phyloP scores from a whole-genome alignment of 2,888 invertebrate genomes.

The Isoperla grammatica region DNA sequence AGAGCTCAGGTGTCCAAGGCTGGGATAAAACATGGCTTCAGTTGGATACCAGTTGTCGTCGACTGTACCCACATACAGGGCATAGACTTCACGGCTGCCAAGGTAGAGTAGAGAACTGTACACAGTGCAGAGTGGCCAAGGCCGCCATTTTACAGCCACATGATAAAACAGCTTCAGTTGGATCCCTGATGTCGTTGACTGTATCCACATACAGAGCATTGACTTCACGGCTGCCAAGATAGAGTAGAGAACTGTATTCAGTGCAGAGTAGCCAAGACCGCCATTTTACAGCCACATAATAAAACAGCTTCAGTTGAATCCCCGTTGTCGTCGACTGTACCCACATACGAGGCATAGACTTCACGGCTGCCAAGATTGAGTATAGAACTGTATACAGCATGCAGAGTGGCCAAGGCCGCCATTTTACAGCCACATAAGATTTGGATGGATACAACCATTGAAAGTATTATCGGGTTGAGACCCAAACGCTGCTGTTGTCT shows the following conservation, averaged over 20 bases:
- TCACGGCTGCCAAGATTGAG: conserved; percentile 57
- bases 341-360: conserved; percentile 60
- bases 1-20: conserved; percentile 66
- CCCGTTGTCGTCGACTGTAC: conserved; percentile 58
- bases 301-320: conserved; percentile 49
- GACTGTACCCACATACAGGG: conserved; percentile 58
- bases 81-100: conserved; percentile 61
- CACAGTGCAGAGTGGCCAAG: too few species aligned
- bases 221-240: conserved; percentile 63
- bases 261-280: too few species aligned
- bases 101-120: conserved; percentile 42
- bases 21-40: conserved; percentile 52
- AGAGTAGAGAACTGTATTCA: background rate
- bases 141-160: too few species aligned
- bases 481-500: too few species aligned
- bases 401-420: too few species aligned
- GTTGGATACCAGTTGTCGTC: conserved; percentile 53
- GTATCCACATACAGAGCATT: conserved; percentile 57
- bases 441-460: too few species aligned
- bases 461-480: too few species aligned
- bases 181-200: conserved; percentile 56
- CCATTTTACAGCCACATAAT: too few species aligned
- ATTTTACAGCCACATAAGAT: too few species aligned
- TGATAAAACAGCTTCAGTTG: conserved; percentile 49
- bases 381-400: background rate